Evolutionary conservation across 1,140 invertebrate genomes (phyloP).

Genomic region (Meloidogyne chitwoodi): DNA sequence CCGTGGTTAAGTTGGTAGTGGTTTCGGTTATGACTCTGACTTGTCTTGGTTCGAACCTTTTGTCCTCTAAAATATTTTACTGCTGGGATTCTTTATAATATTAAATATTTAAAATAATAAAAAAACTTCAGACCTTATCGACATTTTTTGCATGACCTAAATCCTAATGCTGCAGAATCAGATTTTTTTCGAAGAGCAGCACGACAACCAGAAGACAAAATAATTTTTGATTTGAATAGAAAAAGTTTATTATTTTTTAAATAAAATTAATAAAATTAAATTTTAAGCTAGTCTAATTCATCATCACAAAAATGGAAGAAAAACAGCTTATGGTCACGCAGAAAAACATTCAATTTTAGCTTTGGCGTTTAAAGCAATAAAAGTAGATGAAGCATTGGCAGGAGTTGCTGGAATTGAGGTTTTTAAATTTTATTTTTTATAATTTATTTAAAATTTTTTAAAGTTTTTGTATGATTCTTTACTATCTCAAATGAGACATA

Average conservation of each 20-base stretch:
- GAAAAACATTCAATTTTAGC: slow-evolving; percentile 52
- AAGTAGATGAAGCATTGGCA: slow-evolving; percentile 49
- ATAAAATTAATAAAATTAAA: neutral
- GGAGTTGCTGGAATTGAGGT: slow-evolving; percentile 57
- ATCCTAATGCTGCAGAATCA: slow-evolving; percentile 50
- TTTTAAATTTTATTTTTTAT: neutral
- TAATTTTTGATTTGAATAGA: slow-evolving; percentile 55
- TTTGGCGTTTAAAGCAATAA: slow-evolving; percentile 53
- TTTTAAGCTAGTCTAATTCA: slow-evolving; percentile 58
- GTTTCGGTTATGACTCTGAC: too few species aligned
- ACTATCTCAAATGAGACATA: slow-evolving; percentile 41
- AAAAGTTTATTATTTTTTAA: slow-evolving; percentile 35
- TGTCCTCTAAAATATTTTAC: too few species aligned
- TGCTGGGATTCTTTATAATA: too few species aligned
- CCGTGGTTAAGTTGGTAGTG: too few species aligned
- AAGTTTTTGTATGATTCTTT: slow-evolving; percentile 50
- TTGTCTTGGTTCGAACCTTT: too few species aligned
- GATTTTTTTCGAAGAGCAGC: slow-evolving; percentile 54
- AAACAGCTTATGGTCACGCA: slow-evolving; percentile 47
- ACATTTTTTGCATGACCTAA: slow-evolving; percentile 52
- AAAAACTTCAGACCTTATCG: slow-evolving; percentile 41
- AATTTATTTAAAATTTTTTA: neutral
- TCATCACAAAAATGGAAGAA: slow-evolving; percentile 31
- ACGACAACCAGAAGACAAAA: slow-evolving; percentile 47
- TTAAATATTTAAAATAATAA: slow-evolving; percentile 4